A percentile compares a stretch with the other conserved stretches of the same genome.
Conservation (phyloP, 2,888 invertebrate species). For the Diaprepes abbreviatus region DNA sequence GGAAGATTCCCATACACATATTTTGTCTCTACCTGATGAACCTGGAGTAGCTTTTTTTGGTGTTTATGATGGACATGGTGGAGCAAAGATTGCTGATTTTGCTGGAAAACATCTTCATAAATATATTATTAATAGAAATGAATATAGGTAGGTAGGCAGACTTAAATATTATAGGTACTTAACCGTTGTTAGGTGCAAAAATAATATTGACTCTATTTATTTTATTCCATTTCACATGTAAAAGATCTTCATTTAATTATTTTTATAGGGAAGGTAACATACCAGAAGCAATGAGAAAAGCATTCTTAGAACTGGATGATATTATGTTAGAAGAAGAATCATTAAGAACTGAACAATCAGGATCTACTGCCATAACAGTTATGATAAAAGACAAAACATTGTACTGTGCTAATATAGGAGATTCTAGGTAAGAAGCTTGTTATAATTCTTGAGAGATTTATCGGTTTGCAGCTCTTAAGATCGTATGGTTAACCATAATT, state of each 20-base stretch:
- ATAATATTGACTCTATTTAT: no score
- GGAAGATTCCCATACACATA: conserved; percentile 99
- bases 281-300: conserved; percentile 86
- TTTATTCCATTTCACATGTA: no score
- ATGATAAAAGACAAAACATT: conserved; percentile 75
- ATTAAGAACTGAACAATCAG: conserved; percentile 92
- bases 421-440: conserved; percentile 42
- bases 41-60: conserved; percentile 94
- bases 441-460: no score
- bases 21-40: conserved; percentile 93
- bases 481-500: no score
- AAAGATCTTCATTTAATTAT: background rate
- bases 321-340: conserved; percentile 92
- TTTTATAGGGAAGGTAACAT: conserved; percentile 78
- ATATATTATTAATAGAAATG: conserved; percentile 84
- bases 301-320: conserved; percentile 86
- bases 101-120: conserved; percentile 96
- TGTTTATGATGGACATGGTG: conserved; percentile 97
- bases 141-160: conserved; percentile 77
- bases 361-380: conserved; percentile 92
- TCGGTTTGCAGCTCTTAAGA: no score
- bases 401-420: conserved; percentile 48
- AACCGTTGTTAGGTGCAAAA: no score
- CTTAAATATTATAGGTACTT: no score
- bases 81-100: conserved; percentile 83